Base-by-base conservation (phyloP, 2,113 vertebrate species). In the Pomatorhinus ruficollis region DNA sequence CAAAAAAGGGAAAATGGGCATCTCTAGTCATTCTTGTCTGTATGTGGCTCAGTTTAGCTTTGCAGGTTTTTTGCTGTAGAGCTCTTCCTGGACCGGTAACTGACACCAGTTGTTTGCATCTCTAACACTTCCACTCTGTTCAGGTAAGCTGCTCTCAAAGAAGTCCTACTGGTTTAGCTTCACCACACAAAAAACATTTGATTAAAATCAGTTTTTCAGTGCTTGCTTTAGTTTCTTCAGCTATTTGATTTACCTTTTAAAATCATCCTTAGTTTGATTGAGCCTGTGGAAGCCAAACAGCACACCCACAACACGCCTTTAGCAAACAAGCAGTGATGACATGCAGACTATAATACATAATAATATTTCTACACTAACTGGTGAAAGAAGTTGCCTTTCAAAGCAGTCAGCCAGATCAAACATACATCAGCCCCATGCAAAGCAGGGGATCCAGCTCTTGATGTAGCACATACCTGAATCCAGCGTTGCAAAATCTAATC, bases 381-480 rank as follows among this genome's bases (percentile, higher is more conserved):
- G 39, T 12, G 20, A 83, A 79, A 91, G 50, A 74, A 68, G 35
- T 7, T 83, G 63, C 19, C 23, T 69, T 50, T 44, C 71, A 35
- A 24, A 83, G 27, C 28, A 57, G 20, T 5, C 57, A 89, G 15
- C 25, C 56, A 45, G 65, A 21, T 35, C 16, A 64, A 56, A 61
- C 31, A 28, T 3, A 39, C 15, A 44, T 25, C 31, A 60, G 1
- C 0, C 0, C 37, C 31, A 42, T 3, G 18, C 50, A 63, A 79
- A 79, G 66, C 22, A 2, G 9, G 4, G n/a, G 22, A 37, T 49
- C 45, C 42, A 57, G 60, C 23, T 56, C 59, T 45, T 33, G 5
- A 15, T 24, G 27, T 6, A 78, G 56, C 60, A 78, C 24, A 35
- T 11, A n/a, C 15, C n/a, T 10, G 6, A 85, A 88, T 14, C 5